phyloP scores from a whole-genome alignment of 2,888 invertebrate genomes.

The Apamea crenata region DNA sequence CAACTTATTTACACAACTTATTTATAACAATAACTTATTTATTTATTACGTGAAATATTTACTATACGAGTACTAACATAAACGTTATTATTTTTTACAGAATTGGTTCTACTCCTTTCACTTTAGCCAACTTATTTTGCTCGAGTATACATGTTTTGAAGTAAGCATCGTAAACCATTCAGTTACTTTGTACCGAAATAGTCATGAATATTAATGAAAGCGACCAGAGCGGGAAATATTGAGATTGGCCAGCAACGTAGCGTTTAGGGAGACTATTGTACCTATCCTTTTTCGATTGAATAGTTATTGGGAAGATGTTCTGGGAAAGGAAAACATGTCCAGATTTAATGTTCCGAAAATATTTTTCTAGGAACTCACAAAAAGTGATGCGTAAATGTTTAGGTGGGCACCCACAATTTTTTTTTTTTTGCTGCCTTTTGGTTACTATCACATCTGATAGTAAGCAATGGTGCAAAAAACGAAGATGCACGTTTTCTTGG shows the following conservation, averaged over 20 bases:
- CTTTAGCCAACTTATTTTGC: neutral
- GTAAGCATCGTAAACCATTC: neutral
- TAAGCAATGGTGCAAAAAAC: neutral
- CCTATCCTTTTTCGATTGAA: neutral
- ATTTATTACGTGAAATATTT: too few relatives aligned
- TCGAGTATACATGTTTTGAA: neutral
- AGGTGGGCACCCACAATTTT: neutral
- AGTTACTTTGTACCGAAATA: slow-evolving; percentile 5
- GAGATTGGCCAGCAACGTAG: neutral
- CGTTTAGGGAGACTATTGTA: neutral
- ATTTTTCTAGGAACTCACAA: neutral
- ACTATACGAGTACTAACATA: neutral
- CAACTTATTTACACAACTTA: too few relatives aligned
- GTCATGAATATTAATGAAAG: neutral
- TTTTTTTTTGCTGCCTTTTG: neutral
- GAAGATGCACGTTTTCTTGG: neutral
- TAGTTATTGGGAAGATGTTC: neutral
- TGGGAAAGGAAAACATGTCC: neutral
- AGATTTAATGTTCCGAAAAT: neutral
- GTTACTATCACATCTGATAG: too few relatives aligned
- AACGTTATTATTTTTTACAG: neutral
- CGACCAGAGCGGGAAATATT: neutral
- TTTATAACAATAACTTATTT: too few relatives aligned
- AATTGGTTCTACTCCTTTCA: neutral
- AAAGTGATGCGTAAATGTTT: neutral